These are phyloP conservation scores for Ceyx melanurus DNA, from an alignment of 2,113 vertebrate species.

Conservation along the genomic window DNA sequence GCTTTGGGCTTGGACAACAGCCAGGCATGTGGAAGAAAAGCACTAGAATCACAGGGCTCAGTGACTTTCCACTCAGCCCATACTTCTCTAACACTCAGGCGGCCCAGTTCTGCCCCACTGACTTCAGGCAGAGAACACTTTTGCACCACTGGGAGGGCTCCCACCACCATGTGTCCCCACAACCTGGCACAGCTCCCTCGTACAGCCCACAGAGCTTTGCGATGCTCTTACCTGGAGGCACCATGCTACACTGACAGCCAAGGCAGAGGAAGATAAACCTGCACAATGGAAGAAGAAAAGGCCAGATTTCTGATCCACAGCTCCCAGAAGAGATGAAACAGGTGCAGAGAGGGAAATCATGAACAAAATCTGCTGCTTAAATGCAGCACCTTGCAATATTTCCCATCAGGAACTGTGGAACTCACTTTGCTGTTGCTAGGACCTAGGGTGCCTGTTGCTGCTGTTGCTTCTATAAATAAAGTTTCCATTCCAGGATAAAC, in stretches of 20 bases:
- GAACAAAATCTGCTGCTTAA: not conserved
- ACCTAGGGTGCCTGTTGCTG: not conserved
- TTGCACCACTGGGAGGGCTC: not conserved
- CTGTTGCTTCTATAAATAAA: conserved; percentile 39
- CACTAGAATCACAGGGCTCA: not conserved
- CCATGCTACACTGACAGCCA: rapidly evolving
- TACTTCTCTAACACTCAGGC: not conserved
- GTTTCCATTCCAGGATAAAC: conserved; percentile 32
- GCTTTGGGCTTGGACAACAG: not conserved
- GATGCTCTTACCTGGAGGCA: not conserved
- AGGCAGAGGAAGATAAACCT: not conserved
- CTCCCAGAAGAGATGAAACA: not conserved
- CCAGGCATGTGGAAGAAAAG: not conserved
- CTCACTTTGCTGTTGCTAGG: conserved; percentile 45
- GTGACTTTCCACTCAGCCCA: not conserved
- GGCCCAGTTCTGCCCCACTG: not conserved
- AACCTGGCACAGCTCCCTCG: rapidly evolving
- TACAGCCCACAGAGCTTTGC: not conserved
- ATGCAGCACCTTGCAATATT: not conserved
- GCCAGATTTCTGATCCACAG: not conserved
- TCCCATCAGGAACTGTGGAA: not conserved
- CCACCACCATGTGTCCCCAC: not conserved
- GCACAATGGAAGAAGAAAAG: not conserved
- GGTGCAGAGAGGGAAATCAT: not conserved
- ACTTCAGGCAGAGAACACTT: not conserved